Evolutionary conservation across 2,888 invertebrate species (phyloP).

Genomic region (Hydrotaea diabolus): DNA sequence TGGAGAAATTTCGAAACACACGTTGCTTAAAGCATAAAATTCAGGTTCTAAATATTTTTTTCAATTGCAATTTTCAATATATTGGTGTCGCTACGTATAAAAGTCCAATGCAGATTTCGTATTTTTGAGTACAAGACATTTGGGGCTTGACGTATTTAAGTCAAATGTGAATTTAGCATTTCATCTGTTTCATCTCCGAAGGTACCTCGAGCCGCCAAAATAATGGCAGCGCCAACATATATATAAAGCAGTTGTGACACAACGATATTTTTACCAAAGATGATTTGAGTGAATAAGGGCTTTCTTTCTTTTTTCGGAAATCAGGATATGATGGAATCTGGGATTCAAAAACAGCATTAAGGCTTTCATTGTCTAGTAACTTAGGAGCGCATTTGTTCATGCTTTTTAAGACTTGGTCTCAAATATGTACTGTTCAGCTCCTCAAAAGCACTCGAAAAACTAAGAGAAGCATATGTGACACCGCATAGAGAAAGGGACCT

Average conservation of each 20-base stretch:
- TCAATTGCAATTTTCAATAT: constrained; percentile 33
- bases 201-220: neutral
- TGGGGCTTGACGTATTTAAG: neutral
- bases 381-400: neutral
- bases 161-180: constrained; percentile 17
- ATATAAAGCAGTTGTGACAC: too few relatives aligned
- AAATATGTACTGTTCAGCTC: too few relatives aligned
- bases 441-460: too few relatives aligned
- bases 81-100: neutral
- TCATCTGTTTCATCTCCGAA: constrained; percentile 10
- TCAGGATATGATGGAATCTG: too few relatives aligned
- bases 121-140: constrained; percentile 2
- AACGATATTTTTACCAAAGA: too few relatives aligned
- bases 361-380: too few relatives aligned
- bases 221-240: neutral
- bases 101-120: neutral
- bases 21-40: constrained; percentile 30
- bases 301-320: too few relatives aligned
- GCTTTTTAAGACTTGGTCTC: neutral
- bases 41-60: constrained; percentile 9
- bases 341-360: too few relatives aligned
- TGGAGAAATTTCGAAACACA: constrained; percentile 30
- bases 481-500: too few relatives aligned
- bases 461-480: too few relatives aligned
- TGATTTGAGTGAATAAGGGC: too few relatives aligned